Conservation (phyloP, 2,797 vertebrate genomes). For the Dallia pectoralis region DNA sequence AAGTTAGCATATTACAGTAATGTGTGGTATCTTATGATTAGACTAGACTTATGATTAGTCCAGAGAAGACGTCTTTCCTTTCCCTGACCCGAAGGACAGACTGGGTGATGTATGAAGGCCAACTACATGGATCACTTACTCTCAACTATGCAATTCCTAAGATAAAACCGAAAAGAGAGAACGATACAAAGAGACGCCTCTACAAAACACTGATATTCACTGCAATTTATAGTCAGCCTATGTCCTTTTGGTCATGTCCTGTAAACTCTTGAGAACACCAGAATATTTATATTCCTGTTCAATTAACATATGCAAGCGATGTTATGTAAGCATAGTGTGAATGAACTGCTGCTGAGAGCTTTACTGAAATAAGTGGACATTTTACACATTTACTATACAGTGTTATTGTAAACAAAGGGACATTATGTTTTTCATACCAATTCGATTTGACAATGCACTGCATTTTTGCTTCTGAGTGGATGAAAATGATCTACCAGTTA, state of each 20-base stretch:
- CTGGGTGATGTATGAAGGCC: no score
- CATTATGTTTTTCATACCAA: not conserved
- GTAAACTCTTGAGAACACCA: not conserved
- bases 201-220: not conserved
- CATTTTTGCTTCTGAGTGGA: no score
- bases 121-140: not conserved
- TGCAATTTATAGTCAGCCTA: not conserved
- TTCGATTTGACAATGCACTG: no score
- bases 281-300: constrained; percentile 6
- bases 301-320: constrained; percentile 12
- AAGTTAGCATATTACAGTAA: not conserved
- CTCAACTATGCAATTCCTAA: not conserved
- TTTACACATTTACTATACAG: not conserved
- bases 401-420: not conserved
- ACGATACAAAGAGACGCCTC: not conserved
- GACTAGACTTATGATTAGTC: not conserved
- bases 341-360: constrained; percentile 4
- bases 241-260: not conserved
- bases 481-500: not conserved
- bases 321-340: constrained; percentile 1
- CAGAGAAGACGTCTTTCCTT: not conserved
- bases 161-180: not conserved
- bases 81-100: not conserved
- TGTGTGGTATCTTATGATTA: not conserved
- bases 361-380: not conserved